Evolutionary conservation across 2,113 vertebrate genomes (phyloP).

Genomic region (Spea bombifrons): DNA sequence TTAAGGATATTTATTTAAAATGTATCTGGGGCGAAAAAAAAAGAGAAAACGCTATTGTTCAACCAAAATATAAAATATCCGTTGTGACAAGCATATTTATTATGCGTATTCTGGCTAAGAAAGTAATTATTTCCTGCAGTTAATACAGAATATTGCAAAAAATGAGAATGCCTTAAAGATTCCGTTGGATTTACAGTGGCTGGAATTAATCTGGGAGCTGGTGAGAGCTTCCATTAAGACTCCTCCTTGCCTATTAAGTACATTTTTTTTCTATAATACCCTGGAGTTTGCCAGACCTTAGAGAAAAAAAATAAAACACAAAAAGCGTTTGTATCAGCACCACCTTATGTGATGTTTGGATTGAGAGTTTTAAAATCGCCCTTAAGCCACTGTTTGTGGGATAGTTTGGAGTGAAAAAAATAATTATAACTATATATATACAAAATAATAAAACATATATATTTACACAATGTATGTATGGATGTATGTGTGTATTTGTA

Average conservation of each 20-base stretch:
- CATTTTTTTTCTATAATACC: slow-evolving; percentile 45
- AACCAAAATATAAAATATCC: slow-evolving; percentile 5
- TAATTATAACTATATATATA: no score
- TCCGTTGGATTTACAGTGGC: slow-evolving; percentile 38
- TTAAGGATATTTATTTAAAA: not conserved
- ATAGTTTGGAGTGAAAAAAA: no score
- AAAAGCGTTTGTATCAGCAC: slow-evolving; percentile 1
- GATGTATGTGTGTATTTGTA: not conserved
- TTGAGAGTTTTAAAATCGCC: not conserved
- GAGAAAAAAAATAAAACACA: slow-evolving; percentile 1
- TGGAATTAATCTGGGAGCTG: slow-evolving; percentile 40
- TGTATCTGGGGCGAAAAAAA: not conserved
- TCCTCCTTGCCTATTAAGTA: slow-evolving; percentile 40
- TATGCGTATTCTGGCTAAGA: slow-evolving; percentile 31
- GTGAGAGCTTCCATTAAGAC: slow-evolving; percentile 40
- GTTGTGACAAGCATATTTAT: slow-evolving; percentile 27
- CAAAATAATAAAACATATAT: not conserved
- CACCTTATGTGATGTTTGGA: not conserved
- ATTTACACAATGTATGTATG: not conserved
- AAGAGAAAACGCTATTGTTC: not conserved
- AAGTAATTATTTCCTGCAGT: slow-evolving; percentile 46
- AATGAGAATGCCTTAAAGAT: slow-evolving; percentile 28
- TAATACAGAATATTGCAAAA: slow-evolving; percentile 38
- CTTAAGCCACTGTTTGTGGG: not conserved
- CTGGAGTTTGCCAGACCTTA: slow-evolving; percentile 33